Percentiles rank a stretch among this genome's conserved stretches.
Conservation (phyloP, 2,113 vertebrate species). For the Takifugu bimaculatus region DNA sequence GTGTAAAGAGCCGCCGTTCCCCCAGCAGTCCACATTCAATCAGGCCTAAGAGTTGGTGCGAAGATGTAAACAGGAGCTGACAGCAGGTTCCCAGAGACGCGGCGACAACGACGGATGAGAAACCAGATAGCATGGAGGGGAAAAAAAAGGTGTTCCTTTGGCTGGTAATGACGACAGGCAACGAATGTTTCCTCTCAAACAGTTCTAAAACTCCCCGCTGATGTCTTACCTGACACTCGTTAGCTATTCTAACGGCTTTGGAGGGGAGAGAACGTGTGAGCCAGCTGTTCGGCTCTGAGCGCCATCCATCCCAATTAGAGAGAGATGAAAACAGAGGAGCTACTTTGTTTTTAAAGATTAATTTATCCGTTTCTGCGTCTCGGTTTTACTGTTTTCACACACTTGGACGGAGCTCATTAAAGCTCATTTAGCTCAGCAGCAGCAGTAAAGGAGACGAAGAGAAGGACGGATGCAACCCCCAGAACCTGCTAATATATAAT, state of each 20-base stretch:
- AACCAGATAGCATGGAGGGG: too few species aligned
- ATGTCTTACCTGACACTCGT: conserved; percentile 11
- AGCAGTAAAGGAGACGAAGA: too few species aligned
- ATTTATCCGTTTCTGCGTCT: too few species aligned
- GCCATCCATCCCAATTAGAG: conserved; percentile 34
- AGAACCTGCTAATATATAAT: too few species aligned
- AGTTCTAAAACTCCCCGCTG: too few species aligned
- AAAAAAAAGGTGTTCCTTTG: neutral
- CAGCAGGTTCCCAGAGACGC: conserved; percentile 28
- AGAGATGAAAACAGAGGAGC: neutral
- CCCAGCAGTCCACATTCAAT: conserved; percentile 30
- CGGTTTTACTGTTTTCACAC: too few species aligned
- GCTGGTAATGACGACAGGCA: neutral
- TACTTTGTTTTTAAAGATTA: too few species aligned
- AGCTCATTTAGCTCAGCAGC: too few species aligned
- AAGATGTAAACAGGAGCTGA: conserved; percentile 19
- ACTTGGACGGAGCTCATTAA: too few species aligned
- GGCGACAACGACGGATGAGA: too few species aligned
- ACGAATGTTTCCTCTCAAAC: conserved; percentile 5
- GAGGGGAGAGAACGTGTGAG: neutral
- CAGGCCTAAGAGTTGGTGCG: conserved; percentile 26
- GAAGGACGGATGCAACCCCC: too few species aligned
- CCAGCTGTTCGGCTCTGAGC: neutral
- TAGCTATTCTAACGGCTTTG: conserved; percentile 34
- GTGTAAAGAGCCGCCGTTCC: neutral